Evolutionary conservation across 2,113 vertebrate species (phyloP), one percentile per base, ranked within the genome.

Genomic region (Pardalotus punctatus): DNA sequence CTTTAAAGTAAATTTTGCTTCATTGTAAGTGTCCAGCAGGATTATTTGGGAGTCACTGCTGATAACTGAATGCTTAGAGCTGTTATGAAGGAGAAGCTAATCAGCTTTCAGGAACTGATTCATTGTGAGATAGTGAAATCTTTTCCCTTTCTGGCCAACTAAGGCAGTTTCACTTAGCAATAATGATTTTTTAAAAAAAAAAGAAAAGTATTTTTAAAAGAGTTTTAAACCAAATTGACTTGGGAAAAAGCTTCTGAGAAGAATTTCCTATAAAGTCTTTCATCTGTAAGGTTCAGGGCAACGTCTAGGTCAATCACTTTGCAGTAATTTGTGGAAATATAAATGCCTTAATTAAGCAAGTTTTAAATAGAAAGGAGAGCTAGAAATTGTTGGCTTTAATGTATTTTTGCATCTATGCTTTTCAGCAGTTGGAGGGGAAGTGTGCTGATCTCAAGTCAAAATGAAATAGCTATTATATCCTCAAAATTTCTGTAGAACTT

Each of bases 261-360:
- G 27, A 80, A 48, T 74, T 89, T 90, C 50, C 31, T 79, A 23
- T 93, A 81, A 83, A 90, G 87, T 65, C 82, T 97, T 93, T 86
- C 43, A 79, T 94, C 40, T 72, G 35, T 58, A 66, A 77, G 66
- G 77, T 90, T 97, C 61, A 94, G 57, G 92, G 36, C 14, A 90
- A 92, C 64, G 51, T 96, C 67, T 91, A 84, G 78, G 81, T 97
- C 65, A 92, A 58, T 62, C 51, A 60, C 47, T 95, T 96, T 73
- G 69, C 62, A 81, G 73, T 81, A 92, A 95, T 85, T 86, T 94
- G 64, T 67, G 88, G 58, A 77, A 96, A 35, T 74, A 87, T 36
- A 95, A 96, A 70, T 86, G 67, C 67, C 65, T 91, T 90, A 96
- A 95, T 94, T 90, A 90, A 94, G 67, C 11, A 90, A 90, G 45